Evolutionary conservation across 2,888 invertebrate species (phyloP).

Genomic region (Standfussiana lucernea): DNA sequence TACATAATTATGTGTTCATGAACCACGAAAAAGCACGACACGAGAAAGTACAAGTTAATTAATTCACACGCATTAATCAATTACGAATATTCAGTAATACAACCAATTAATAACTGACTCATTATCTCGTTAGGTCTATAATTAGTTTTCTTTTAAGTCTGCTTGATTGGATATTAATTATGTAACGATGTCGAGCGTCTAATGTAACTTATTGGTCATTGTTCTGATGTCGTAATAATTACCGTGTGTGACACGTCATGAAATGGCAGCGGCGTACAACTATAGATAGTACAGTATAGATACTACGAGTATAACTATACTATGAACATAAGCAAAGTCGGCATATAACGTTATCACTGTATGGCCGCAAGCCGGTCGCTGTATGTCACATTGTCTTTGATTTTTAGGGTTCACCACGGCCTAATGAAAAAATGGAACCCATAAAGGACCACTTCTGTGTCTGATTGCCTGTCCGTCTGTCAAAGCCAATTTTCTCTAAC

Average conservation of each 20-base stretch:
- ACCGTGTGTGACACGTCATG: not conserved
- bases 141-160: conserved; percentile 57
- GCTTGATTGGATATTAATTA: conserved; percentile 49
- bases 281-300: not conserved
- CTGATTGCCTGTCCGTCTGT: not conserved
- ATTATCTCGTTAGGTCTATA: conserved; percentile 50
- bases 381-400: not conserved
- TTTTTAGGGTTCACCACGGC: not conserved
- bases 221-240: conserved; percentile 17
- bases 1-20: not conserved
- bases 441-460: not conserved
- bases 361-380: not conserved
- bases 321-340: not conserved
- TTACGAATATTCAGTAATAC: conserved; percentile 34
- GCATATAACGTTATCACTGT: not conserved
- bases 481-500: not conserved
- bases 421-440: not conserved
- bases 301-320: not conserved
- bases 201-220: conserved; percentile 42
- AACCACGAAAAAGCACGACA: not conserved
- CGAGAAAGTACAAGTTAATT: conserved; percentile 23
- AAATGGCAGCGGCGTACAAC: not conserved
- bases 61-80: conserved; percentile 39
- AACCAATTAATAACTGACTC: conserved; percentile 34
- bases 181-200: conserved; percentile 25